Percentiles rank a stretch among this genome's conserved stretches.
These are phyloP conservation scores for Guaruba guarouba DNA, from an alignment of 2,113 vertebrate species.

Conservation along the genomic window DNA sequence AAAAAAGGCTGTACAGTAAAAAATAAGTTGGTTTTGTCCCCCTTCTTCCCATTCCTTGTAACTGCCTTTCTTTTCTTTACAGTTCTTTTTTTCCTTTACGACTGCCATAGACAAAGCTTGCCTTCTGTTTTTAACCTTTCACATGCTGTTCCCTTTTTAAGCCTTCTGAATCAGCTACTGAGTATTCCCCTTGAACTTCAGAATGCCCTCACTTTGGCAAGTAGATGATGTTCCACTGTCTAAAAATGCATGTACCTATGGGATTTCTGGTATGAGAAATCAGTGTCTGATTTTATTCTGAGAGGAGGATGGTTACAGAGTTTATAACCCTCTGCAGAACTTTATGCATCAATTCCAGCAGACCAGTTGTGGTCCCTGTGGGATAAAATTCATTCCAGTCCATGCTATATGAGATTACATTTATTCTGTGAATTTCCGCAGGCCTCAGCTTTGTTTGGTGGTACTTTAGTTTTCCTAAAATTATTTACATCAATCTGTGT, in stretches of 20 bases:
- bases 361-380: not conserved
- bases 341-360: not conserved
- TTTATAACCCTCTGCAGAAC: not conserved
- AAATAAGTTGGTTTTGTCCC: not conserved
- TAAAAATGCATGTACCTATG: not conserved
- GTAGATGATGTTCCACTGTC: not conserved
- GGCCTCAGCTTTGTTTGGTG: not conserved
- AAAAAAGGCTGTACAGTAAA: not conserved
- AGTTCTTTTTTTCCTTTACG: not conserved
- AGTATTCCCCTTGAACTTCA: not conserved
- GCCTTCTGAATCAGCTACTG: not conserved
- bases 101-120: not conserved
- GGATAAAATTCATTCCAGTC: not conserved
- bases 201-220: not conserved
- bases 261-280: not conserved
- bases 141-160: not conserved
- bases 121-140: not conserved
- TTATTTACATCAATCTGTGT: not conserved
- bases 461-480: not conserved
- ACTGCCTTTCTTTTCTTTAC: not conserved
- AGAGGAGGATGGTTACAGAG: not conserved
- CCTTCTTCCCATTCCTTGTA: not conserved
- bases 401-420: not conserved
- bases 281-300: not conserved
- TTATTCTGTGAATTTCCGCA: not conserved